Conservation (phyloP, 2,797 vertebrate species). For the Poecile montanus region DNA sequence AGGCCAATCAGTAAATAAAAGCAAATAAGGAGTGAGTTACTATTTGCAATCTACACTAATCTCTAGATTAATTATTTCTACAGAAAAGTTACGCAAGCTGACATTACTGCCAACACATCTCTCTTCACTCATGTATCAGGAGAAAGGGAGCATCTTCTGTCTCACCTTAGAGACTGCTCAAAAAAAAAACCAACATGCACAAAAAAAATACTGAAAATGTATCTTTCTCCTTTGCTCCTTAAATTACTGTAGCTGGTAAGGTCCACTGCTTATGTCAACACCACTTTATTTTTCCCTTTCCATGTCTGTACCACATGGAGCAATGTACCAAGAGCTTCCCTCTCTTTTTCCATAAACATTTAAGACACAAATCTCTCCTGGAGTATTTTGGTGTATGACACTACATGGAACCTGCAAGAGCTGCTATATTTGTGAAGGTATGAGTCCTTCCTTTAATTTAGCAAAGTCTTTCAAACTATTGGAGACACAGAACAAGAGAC, state of each 20-base stretch:
- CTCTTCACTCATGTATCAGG: neutral
- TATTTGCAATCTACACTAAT: neutral
- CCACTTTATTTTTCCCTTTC: neutral
- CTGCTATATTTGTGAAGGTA: neutral
- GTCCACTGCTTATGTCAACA: neutral
- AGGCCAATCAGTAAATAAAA: neutral
- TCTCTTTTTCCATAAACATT: constrained; percentile 43
- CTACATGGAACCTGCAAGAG: neutral
- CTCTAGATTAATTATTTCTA: neutral
- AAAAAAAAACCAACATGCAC: neutral
- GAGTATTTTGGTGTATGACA: constrained; percentile 24
- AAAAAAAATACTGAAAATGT: neutral
- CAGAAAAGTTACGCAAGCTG: neutral
- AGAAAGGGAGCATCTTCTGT: neutral
- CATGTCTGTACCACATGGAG: neutral
- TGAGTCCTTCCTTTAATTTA: constrained; percentile 34
- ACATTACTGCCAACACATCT: neutral
- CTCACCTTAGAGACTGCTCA: neutral
- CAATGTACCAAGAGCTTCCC: neutral
- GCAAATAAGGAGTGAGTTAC: neutral
- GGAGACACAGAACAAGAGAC: neutral
- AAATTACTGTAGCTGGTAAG: neutral
- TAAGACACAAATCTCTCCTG: constrained; percentile 38
- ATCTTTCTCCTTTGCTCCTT: neutral
- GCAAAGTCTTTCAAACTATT: neutral